These are phyloP conservation scores for Cephonodes hylas DNA, from an alignment of 2,888 invertebrate species.

Conservation along the genomic window DNA sequence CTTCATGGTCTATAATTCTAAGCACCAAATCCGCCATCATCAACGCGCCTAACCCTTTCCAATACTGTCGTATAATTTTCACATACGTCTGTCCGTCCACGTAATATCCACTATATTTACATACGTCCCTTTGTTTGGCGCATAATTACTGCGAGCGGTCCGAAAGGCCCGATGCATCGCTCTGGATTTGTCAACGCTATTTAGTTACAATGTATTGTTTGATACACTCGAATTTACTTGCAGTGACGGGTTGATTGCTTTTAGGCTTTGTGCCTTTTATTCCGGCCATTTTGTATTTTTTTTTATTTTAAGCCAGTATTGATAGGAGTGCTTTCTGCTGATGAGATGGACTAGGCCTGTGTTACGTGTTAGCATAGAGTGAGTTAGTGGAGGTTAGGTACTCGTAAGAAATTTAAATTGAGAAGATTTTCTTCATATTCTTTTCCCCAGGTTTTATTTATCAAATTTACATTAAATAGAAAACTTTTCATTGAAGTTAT, in stretches of 20 bases:
- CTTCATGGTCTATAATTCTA: too few relatives aligned
- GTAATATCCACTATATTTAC: constrained; percentile 72
- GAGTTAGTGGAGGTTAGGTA: too few relatives aligned
- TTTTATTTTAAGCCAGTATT: too few relatives aligned
- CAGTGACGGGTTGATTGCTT: constrained; percentile 7
- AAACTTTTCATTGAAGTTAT: too few relatives aligned
- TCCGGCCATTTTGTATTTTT: not conserved
- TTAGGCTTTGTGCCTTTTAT: not conserved
- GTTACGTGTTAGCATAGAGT: too few relatives aligned
- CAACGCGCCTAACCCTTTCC: constrained; percentile 27
- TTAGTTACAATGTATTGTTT: constrained; percentile 36
- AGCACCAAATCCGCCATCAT: constrained; percentile 24
- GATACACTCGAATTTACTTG: not conserved
- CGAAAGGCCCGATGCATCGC: constrained; percentile 52
- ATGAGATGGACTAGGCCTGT: too few relatives aligned
- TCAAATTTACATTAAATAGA: too few relatives aligned
- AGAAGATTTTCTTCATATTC: too few relatives aligned
- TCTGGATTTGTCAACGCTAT: constrained; percentile 59
- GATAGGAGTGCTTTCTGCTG: too few relatives aligned
- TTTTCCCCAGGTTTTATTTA: too few relatives aligned
- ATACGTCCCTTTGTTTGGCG: constrained; percentile 70
- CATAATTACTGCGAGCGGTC: constrained; percentile 57
- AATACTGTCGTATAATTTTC: constrained; percentile 72
- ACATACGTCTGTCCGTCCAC: constrained; percentile 73
- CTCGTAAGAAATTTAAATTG: too few relatives aligned